Conservation (phyloP, 2,888 invertebrate species). For the Schizotus pectinicornis region DNA sequence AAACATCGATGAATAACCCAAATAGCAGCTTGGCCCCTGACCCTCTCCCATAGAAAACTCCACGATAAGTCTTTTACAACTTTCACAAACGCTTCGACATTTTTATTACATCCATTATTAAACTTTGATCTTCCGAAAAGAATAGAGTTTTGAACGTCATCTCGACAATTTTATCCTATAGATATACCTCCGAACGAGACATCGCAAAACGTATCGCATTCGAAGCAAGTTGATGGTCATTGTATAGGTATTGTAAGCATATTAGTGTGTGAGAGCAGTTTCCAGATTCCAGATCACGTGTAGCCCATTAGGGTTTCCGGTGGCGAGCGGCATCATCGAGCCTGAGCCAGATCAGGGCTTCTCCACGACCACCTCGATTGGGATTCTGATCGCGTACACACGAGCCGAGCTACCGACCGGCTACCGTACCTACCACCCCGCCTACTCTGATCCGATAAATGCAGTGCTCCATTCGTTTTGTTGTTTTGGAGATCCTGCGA, state of each 20-base stretch:
- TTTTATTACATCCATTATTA: too few relatives aligned
- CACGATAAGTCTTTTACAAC: too few relatives aligned
- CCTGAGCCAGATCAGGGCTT: slow-evolving; percentile 31
- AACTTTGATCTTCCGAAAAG: too few relatives aligned
- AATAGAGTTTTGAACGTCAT: too few relatives aligned
- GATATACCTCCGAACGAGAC: too few relatives aligned
- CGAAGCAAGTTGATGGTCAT: slow-evolving; percentile 52
- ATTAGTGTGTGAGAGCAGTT: slow-evolving; percentile 47
- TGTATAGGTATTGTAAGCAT: slow-evolving; percentile 52
- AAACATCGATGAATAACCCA: too few relatives aligned
- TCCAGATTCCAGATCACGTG: slow-evolving; percentile 58
- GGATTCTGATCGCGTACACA: slow-evolving; percentile 54
- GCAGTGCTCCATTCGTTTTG: slow-evolving; percentile 53
- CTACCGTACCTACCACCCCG: slow-evolving; percentile 51
- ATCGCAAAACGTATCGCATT: slow-evolving; percentile 32
- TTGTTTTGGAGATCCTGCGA: slow-evolving; percentile 45
- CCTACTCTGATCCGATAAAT: slow-evolving; percentile 58
- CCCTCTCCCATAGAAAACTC: too few relatives aligned
- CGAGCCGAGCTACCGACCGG: slow-evolving; percentile 44
- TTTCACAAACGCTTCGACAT: too few relatives aligned
- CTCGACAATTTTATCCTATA: too few relatives aligned
- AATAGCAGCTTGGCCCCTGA: too few relatives aligned
- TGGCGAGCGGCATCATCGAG: slow-evolving; percentile 41
- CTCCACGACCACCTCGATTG: slow-evolving; percentile 35
- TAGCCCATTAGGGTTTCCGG: slow-evolving; percentile 58